phyloP scores from a whole-genome alignment of 2,113 vertebrate species.

The Rafetus swinhoei region DNA sequence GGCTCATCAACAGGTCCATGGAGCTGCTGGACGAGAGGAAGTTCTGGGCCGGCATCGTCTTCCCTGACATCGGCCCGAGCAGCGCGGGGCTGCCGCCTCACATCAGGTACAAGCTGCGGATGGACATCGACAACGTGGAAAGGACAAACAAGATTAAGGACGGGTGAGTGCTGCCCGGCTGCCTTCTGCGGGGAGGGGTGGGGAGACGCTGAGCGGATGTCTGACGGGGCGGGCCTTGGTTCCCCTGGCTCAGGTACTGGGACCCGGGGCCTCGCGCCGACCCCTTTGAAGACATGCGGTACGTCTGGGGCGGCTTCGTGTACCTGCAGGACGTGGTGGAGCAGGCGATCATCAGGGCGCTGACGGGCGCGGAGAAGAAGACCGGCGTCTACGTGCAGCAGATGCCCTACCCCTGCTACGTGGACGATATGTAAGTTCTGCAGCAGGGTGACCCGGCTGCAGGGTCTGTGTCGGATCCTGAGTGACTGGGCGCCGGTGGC shows the following conservation, averaged over 20 bases:
- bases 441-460: no score
- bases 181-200: not conserved
- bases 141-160: constrained; percentile 99
- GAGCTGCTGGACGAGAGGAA: constrained; percentile 90
- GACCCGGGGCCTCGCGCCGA: constrained; percentile 97
- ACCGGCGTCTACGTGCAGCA: constrained; percentile 96
- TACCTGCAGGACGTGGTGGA: constrained; percentile 96
- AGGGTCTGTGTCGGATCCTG: not conserved
- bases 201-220: not conserved
- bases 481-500: not conserved
- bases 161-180: constrained; percentile 77
- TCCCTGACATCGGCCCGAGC: constrained; percentile 82
- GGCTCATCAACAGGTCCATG: constrained; percentile 90
- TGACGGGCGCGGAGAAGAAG: constrained; percentile 90
- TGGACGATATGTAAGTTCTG: constrained; percentile 93
- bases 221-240: not conserved
- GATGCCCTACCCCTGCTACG: constrained; percentile 98
- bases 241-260: constrained; percentile 89
- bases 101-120: constrained; percentile 96
- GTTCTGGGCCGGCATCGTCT: constrained; percentile 97
- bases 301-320: constrained; percentile 95
- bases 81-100: constrained; percentile 85
- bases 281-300: constrained; percentile 97
- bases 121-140: constrained; percentile 99
- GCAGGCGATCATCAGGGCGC: constrained; percentile 90